phyloP scores from a whole-genome alignment of 2,797 vertebrate species.

The Heterohyrax brucei region DNA sequence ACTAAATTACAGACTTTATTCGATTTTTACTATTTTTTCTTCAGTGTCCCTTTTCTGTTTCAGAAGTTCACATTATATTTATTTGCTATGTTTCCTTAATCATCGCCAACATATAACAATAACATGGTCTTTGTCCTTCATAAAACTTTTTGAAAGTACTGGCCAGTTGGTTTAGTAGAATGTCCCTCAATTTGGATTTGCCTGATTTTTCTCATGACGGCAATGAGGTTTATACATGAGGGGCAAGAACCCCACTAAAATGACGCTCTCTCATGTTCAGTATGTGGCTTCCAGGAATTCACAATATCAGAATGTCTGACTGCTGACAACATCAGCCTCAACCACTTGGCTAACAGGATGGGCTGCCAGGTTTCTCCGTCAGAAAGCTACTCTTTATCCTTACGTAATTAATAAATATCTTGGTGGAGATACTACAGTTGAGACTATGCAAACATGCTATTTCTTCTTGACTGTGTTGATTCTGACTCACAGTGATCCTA shows the following conservation, averaged over 20 bases:
- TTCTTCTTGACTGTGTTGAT: background rate
- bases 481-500: background rate
- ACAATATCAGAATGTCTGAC: background rate
- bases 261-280: background rate
- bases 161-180: background rate
- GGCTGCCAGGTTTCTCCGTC: background rate
- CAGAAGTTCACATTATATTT: background rate
- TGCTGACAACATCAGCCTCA: background rate
- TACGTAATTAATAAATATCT: background rate
- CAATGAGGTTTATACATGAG: background rate
- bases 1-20: background rate
- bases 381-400: background rate
- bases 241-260: background rate
- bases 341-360: no score
- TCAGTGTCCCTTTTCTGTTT: background rate
- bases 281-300: background rate
- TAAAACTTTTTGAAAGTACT: background rate
- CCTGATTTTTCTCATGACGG: background rate
- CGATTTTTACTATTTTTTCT: background rate
- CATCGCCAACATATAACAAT: no score
- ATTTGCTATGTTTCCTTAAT: background rate
- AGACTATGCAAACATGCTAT: background rate
- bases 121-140: background rate
- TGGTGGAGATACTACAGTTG: background rate
- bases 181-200: background rate